phyloP scores from a whole-genome alignment of 2,888 invertebrate species.

The Hofmannophila pseudospretella region DNA sequence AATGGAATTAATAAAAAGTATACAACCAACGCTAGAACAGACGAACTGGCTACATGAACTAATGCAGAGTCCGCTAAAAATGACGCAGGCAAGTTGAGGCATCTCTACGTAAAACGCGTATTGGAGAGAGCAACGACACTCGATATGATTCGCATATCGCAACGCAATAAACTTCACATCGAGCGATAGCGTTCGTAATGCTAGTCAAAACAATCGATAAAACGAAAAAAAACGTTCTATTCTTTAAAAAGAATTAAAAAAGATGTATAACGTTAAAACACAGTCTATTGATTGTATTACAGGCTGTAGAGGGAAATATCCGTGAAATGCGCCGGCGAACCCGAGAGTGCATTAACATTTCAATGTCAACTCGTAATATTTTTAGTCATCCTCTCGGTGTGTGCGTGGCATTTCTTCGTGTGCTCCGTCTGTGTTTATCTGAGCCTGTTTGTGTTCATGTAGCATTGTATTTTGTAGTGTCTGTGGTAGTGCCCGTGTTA shows the following conservation, averaged over 20 bases:
- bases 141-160: conserved; percentile 43
- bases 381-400: conserved; percentile 62
- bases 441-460: conserved; percentile 22
- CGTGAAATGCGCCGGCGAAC: conserved; percentile 59
- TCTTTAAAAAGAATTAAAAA: no score
- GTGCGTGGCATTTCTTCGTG: conserved; percentile 61
- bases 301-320: conserved; percentile 41
- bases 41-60: not conserved
- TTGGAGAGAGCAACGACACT: conserved; percentile 43
- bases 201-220: conserved; percentile 62
- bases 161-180: conserved; percentile 43
- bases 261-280: no score
- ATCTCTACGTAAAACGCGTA: not conserved
- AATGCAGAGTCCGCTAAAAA: no score
- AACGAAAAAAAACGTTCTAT: conserved; percentile 31
- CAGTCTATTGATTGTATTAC: conserved; percentile 37
- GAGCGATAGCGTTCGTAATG: conserved; percentile 38
- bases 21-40: not conserved
- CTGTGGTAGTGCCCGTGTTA: no score
- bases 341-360: conserved; percentile 73
- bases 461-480: conserved; percentile 19
- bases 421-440: conserved; percentile 23
- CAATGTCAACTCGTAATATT: conserved; percentile 76
- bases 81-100: not conserved
- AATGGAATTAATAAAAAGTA: not conserved